Percentiles rank a stretch among this genome's conserved stretches.
These are phyloP conservation scores for Notothenia rossii DNA, from an alignment of 2,113 vertebrate genomes.

Conservation along the genomic window DNA sequence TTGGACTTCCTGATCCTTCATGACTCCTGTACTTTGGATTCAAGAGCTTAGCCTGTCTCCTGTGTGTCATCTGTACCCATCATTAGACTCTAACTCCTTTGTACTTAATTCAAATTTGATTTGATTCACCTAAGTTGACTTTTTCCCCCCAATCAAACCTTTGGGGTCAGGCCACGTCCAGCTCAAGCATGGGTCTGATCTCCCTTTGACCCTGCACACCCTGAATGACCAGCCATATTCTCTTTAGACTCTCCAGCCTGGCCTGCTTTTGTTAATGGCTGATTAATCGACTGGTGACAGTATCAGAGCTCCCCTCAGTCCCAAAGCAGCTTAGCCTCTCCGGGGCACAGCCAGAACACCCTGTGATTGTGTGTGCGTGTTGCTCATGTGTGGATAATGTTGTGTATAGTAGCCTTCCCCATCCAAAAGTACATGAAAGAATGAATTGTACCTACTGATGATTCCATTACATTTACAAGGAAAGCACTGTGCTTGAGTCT, in stretches of 20 bases:
- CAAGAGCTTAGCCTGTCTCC: slow-evolving; percentile 28
- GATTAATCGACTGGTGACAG: slow-evolving; percentile 76
- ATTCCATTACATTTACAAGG: slow-evolving; percentile 21
- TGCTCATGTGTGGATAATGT: slow-evolving; percentile 53
- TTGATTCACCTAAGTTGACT: slow-evolving; percentile 59
- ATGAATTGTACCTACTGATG: slow-evolving; percentile 25
- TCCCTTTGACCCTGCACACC: slow-evolving; percentile 52
- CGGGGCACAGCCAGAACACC: slow-evolving; percentile 46
- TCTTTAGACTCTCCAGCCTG: slow-evolving; percentile 54
- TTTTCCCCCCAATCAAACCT: slow-evolving; percentile 34
- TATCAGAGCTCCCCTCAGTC: slow-evolving; percentile 65
- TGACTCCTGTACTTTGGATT: slow-evolving; percentile 18
- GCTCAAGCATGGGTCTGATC: slow-evolving; percentile 58
- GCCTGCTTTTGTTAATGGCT: slow-evolving; percentile 67
- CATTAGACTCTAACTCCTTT: slow-evolving; percentile 23
- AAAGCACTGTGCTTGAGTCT: slow-evolving; percentile 5
- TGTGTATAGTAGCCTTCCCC: slow-evolving; percentile 18
- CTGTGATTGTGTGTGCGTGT: slow-evolving; percentile 43
- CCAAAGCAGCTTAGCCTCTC: slow-evolving; percentile 76
- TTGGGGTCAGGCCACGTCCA: slow-evolving; percentile 38
- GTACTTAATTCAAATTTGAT: slow-evolving; percentile 47
- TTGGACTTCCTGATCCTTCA: slow-evolving; percentile 14
- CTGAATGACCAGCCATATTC: slow-evolving; percentile 53
- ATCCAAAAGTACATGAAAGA: slow-evolving; percentile 12
- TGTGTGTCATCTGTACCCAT: slow-evolving; percentile 44